phyloP scores from a whole-genome alignment of 2,888 invertebrate genomes.

The Dascillus cervinus region DNA sequence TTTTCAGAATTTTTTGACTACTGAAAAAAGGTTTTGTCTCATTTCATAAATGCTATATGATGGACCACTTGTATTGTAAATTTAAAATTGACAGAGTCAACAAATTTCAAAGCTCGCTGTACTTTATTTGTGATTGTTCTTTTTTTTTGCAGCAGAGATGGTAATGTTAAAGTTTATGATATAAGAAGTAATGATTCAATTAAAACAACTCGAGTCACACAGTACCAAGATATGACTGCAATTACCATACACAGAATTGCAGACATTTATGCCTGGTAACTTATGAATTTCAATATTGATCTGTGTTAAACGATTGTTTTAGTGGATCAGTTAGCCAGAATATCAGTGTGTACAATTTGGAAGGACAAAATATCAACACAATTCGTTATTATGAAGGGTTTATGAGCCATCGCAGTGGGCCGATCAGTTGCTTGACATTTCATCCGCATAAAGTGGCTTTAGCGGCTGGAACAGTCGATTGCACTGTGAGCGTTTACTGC shows the following conservation, averaged over 20 bases:
- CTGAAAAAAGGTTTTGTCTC: too few species aligned
- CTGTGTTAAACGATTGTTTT: constrained; percentile 23
- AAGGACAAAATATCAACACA: constrained; percentile 65
- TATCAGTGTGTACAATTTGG: constrained; percentile 68
- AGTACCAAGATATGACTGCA: constrained; percentile 70
- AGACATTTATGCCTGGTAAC: constrained; percentile 77
- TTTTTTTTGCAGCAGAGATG: constrained; percentile 52
- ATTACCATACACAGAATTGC: constrained; percentile 75
- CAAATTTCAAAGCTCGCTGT: neutral
- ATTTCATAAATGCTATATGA: too few species aligned
- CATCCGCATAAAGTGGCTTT: constrained; percentile 80
- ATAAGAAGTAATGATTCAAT: constrained; percentile 53
- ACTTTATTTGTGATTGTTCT: neutral
- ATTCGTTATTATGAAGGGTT: constrained; percentile 90
- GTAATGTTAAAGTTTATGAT: constrained; percentile 70
- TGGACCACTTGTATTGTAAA: too few species aligned
- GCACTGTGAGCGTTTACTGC: constrained; percentile 75
- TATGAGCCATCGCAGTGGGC: constrained; percentile 78
- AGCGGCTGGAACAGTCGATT: constrained; percentile 82
- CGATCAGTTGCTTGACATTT: constrained; percentile 81
- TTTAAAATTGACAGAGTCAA: constrained; percentile 1
- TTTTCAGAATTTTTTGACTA: too few species aligned
- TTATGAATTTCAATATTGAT: constrained; percentile 8
- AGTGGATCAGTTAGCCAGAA: constrained; percentile 73
- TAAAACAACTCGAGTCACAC: constrained; percentile 57